These are phyloP conservation scores for Drosophila atroscutellata DNA, from an alignment of 2,888 invertebrate genomes.

Conservation along the genomic window DNA sequence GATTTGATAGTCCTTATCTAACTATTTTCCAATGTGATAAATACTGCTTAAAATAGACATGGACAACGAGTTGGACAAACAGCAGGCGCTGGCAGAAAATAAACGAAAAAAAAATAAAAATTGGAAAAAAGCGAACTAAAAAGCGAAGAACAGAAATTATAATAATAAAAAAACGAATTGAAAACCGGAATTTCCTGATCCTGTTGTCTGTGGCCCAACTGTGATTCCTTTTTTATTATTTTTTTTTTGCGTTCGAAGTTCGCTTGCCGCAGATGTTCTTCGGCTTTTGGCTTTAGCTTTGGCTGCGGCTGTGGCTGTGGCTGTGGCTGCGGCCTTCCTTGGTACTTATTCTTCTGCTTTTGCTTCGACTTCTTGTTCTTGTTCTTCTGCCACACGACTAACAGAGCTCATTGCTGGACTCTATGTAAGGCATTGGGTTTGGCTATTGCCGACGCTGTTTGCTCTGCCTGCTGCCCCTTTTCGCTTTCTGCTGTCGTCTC, in stretches of 20 bases:
- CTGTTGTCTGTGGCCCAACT: constrained; percentile 72
- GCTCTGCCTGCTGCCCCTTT: constrained; percentile 30
- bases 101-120: constrained; percentile 15
- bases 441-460: constrained; percentile 12
- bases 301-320: not conserved
- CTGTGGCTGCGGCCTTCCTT: constrained; percentile 21
- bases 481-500: constrained; percentile 43
- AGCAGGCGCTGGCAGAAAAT: not conserved
- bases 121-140: constrained; percentile 18
- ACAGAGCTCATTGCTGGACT: constrained; percentile 41
- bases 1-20: constrained; percentile 5
- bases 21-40: constrained; percentile 1
- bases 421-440: constrained; percentile 78
- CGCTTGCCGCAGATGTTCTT: constrained; percentile 56
- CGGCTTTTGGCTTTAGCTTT: constrained; percentile 20
- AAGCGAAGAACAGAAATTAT: constrained; percentile 52
- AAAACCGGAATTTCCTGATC: constrained; percentile 79
- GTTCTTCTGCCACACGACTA: constrained; percentile 26
- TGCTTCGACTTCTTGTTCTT: constrained; percentile 17
- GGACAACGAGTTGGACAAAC: constrained; percentile 19
- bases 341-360: constrained; percentile 29
- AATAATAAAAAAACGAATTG: constrained; percentile 74
- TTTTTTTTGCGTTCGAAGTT: constrained; percentile 37
- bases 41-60: constrained; percentile 30
- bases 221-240: constrained; percentile 66